Evolutionary conservation across 2,113 vertebrate genomes (phyloP), one percentile per base, ranked within the genome.

Genomic region (Megalops atlanticus): DNA sequence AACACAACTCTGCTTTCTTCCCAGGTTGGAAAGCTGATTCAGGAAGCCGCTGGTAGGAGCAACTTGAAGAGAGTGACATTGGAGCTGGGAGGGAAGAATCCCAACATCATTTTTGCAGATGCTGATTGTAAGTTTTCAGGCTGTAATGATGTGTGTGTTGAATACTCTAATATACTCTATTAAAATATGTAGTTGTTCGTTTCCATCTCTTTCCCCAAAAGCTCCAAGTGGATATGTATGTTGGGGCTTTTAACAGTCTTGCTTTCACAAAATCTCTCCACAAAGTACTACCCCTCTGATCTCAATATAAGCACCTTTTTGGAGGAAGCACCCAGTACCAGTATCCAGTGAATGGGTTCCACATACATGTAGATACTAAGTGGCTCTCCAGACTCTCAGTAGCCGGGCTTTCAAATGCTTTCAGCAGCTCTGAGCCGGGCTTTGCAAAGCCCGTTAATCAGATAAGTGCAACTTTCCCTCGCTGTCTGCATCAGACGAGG

Each of bases 81-180:
- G 92, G 98, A 99, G 90, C 94, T 99, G 82, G 98, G 98, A 89
- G 98, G 98, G 80, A 99, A 99, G 93, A 99, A 96, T 90, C 98
- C 98, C 88, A 99, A 99, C 91, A 99, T 99, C 89, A 98, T 99
- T 92, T 99, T 99, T 88, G 97, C 98, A 91, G 98, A 99, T 94
- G 97, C 98, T 33, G 97, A 99, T 87, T 92, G 98, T 99, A 95
- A 97, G 98, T 96, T 89, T 88, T 85, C 43, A 82, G 74, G 54
- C 80, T 70, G 18, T 75, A 84, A 84, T 87, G n/a, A n/a, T n/a
- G n/a, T n/a, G n/a, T n/a, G n/a, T n/a, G n/a, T n/a, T n/a, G n/a
- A n/a, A n/a, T n/a, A n/a, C n/a, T n/a, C n/a, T n/a, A n/a, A n/a
- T n/a, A n/a, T n/a, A n/a, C n/a, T n/a, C n/a, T n/a, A n/a, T n/a